Percentiles rank a stretch among this genome's conserved stretches.
Conservation (phyloP, 2,888 invertebrate species). For the Caenorhabditis afra region DNA sequence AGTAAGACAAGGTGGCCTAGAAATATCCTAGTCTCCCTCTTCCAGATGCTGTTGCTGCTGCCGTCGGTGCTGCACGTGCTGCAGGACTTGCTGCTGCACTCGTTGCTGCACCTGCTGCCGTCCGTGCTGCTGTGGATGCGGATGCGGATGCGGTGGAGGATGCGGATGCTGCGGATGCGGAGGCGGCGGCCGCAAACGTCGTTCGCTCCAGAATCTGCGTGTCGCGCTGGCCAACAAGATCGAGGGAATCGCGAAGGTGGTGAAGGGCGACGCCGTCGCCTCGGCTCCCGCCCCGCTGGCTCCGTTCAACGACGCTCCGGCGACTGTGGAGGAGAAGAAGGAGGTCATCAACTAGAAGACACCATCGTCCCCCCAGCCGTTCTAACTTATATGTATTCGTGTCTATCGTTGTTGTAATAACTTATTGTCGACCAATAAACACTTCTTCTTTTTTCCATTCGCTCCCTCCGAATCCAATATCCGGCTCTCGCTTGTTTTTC, state of each 20-base stretch:
- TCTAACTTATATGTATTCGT: too few species aligned
- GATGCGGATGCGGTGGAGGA: conserved; percentile 22
- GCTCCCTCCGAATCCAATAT: too few species aligned
- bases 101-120: conserved; percentile 54
- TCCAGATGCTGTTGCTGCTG: conserved; percentile 58
- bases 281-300: not conserved
- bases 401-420: too few species aligned
- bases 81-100: conserved; percentile 61
- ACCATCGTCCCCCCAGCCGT: too few species aligned
- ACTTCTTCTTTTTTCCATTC: too few species aligned
- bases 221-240: conserved; percentile 61
- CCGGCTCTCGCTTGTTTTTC: too few species aligned
- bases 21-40: not conserved
- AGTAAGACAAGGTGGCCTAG: conserved; percentile 8
- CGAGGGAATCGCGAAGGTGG: conserved; percentile 41
- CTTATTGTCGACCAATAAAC: too few species aligned
- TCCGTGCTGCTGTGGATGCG: conserved; percentile 54
- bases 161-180: conserved; percentile 67
- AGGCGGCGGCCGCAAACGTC: conserved; percentile 64
- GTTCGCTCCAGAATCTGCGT: conserved; percentile 63
- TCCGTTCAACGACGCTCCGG: conserved; percentile 19
- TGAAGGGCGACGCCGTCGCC: conserved; percentile 19
- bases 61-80: conserved; percentile 61
- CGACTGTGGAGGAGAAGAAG: conserved; percentile 38
- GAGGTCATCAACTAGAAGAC: conserved; percentile 29